Evolutionary conservation across 1,140 invertebrate species (phyloP), one percentile per base, ranked within the genome.

Genomic region (Mizuhopecten yessoensis): DNA sequence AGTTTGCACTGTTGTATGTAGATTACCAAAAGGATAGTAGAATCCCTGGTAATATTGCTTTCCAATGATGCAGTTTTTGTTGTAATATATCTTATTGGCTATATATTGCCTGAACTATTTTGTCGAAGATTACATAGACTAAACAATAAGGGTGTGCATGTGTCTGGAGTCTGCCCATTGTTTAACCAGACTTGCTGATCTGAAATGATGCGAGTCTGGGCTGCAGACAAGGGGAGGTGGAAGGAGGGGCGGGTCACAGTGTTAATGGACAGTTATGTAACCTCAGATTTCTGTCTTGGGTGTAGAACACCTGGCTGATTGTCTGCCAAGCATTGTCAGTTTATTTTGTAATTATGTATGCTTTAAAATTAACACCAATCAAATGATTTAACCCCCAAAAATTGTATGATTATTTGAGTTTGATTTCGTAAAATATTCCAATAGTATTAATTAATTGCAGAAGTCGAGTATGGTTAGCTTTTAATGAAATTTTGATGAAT

Each of bases 201-300:
- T 49, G 23, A 75, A 75, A 75, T 75, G n/a, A 75, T 75, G 9
- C 23, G 57, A 75, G 57, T 75, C 57, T 75, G 57, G 57, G 57
- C 57, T 75, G 57, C 29, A 75, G 57, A 75, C 57, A 75, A n/a
- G 57, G 11, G 57, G 29, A 13, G 57, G n/a, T n/a, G 57, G n/a
- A 75, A n/a, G 57, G n/a, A 29, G 57, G 57, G 57, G 23, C 23
- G n/a, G 57, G 57, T 75, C 57, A 75, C n/a, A 75, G 57, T 75
- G 57, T 75, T 75, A 75, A 75, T 75, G 57, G 57, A 75, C n/a
- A 75, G 57, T 75, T 75, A 75, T 75, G 57, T 75, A 75, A 75
- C 57, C 57, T 75, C 57, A 75, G 57, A 75, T 75, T 75, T 75
- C 57, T 75, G 20, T 75, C 57, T 75, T 75, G 57, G 5, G 57